Evolutionary conservation across 2,888 invertebrate species (phyloP), one percentile per base, ranked within the genome.

Genomic region (Polyommatus iphigenia): DNA sequence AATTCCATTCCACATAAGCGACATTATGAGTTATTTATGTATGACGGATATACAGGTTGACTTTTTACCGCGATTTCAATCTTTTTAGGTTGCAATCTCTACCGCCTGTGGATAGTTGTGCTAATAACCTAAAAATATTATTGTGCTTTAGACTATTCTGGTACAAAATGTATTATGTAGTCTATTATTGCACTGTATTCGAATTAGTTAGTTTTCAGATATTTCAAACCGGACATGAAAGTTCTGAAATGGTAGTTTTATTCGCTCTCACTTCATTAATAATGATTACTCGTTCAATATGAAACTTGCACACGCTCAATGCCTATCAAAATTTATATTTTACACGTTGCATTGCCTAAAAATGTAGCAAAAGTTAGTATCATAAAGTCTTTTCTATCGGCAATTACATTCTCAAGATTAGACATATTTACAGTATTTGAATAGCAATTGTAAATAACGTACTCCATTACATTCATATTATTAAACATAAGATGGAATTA

Each of bases 401-500:
- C 62, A 24, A 62, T 62, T 24, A 24, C 24, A 15, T 50, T 46
- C 29, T 71, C 32, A 15, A 20, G 18, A 57, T 20, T 50, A 57
- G 24, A 73, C 32, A 77, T 57, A 36, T 75, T 78, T 76, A 76
- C 88, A 87, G 87, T 88, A 85, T 86, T 86, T 83, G 81, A 82
- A 77, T 76, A 76, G 85, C 86, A 85, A 87, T 87, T 90, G 88
- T 89, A 88, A 90, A 90, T 90, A 54, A 79, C 79, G 59, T 82
- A 84, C 83, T 80, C 81, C 77, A 80, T 62, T 80, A 80, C 81
- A 82, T 81, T 84, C 83, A 85, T 91, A 88, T 91, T 91, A 91
- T 91, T 89, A 91, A 90, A 91, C 90, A 90, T 83, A 82, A 84
- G 80, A 85, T 85, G 83, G 81, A 84, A 86, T 87, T 90, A 90